Conservation (phyloP, 2,888 invertebrate species). For the Pherbina coryleti region DNA sequence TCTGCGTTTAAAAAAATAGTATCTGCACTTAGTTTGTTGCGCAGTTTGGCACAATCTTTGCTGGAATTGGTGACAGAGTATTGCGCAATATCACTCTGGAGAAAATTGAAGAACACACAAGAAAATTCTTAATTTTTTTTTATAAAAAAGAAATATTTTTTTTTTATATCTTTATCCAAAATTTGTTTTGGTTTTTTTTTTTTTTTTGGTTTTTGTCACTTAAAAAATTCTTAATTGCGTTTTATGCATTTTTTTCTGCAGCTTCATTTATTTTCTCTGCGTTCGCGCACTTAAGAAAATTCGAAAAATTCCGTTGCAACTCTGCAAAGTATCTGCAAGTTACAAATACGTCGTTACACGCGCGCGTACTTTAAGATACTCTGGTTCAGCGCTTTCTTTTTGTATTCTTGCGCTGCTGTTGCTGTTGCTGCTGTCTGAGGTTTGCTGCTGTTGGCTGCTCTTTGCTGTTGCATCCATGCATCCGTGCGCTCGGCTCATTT, state of each 20-base stretch:
- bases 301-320: background rate
- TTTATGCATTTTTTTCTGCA: background rate
- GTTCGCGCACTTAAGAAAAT: background rate
- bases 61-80: too few relatives aligned
- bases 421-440: background rate
- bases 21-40: background rate
- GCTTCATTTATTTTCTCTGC: background rate
- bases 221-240: background rate
- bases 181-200: background rate
- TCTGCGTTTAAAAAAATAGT: background rate
- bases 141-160: background rate
- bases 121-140: background rate
- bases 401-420: slow-evolving; percentile 14
- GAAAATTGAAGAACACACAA: background rate
- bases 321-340: slow-evolving; percentile 18
- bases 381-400: slow-evolving; percentile 21
- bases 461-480: slow-evolving; percentile 18
- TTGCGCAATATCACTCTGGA: background rate
- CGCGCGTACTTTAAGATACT: slow-evolving; percentile 29
- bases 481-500: slow-evolving; percentile 5
- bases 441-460: background rate
- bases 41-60: background rate
- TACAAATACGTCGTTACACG: slow-evolving; percentile 17
- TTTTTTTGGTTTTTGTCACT: background rate
- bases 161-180: background rate